Evolutionary conservation across 2,797 vertebrate genomes (phyloP).

Genomic region (Leptodactylus fallax): DNA sequence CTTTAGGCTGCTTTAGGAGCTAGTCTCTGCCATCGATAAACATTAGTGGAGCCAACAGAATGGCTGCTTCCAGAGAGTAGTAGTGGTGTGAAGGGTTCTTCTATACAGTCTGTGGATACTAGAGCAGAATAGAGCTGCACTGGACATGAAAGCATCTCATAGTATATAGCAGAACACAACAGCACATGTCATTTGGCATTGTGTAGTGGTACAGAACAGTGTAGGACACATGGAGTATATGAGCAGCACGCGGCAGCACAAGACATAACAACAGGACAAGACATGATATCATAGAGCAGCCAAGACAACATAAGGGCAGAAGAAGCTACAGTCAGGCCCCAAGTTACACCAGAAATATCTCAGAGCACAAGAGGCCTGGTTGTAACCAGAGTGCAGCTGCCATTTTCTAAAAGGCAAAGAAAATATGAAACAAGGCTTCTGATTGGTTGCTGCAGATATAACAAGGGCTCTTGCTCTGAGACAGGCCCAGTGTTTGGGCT

Average conservation of each 20-base stretch:
- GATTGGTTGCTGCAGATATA: background rate
- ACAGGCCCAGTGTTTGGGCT: background rate
- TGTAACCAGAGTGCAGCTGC: background rate
- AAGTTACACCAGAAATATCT: background rate
- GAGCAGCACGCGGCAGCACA: conserved; percentile 19
- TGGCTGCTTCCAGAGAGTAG: background rate
- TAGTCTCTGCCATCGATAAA: background rate
- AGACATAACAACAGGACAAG: conserved; percentile 11
- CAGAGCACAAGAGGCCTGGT: background rate
- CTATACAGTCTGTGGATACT: background rate
- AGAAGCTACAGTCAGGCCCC: background rate
- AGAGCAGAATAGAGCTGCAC: background rate
- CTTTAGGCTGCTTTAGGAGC: too few species aligned
- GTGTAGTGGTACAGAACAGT: background rate
- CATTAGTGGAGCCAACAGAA: background rate
- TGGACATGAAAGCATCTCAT: background rate
- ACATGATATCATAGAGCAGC: background rate
- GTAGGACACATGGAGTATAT: conserved; percentile 11
- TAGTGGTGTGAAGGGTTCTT: background rate
- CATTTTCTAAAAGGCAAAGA: background rate
- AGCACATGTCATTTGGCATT: background rate
- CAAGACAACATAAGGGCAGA: background rate
- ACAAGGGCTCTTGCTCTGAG: background rate
- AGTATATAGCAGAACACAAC: background rate
- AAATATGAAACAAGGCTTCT: background rate